phyloP scores from a whole-genome alignment of 2,888 invertebrate genomes.

The Therioaphis trifolii region DNA sequence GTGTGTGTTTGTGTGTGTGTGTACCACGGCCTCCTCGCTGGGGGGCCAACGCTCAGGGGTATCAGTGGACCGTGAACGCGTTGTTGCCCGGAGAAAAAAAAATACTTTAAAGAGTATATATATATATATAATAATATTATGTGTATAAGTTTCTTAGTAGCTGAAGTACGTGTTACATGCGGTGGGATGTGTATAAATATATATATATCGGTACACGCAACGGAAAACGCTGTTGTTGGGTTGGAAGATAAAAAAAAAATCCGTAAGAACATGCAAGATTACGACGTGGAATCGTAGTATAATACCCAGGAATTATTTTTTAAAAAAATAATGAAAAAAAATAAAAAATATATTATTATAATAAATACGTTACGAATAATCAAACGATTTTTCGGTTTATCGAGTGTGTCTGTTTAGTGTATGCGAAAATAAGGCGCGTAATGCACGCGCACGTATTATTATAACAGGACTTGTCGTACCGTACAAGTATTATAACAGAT shows the following conservation, averaged over 20 bases:
- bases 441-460: background rate
- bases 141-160: background rate
- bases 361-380: slow-evolving; percentile 1
- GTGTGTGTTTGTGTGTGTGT: background rate
- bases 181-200: background rate
- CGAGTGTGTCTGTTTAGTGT: background rate
- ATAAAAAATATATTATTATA: background rate
- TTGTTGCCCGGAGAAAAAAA: slow-evolving; percentile 31
- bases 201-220: background rate
- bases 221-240: background rate
- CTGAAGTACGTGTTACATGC: background rate
- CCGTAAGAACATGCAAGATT: background rate
- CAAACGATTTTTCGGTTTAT: slow-evolving; percentile 41
- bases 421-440: slow-evolving; percentile 1
- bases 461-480: background rate
- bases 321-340: background rate
- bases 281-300: too few species aligned
- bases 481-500: background rate
- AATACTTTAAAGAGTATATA: background rate
- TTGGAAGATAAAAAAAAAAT: background rate
- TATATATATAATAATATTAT: background rate
- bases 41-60: slow-evolving; percentile 27
- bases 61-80: slow-evolving; percentile 53
- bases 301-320: too few species aligned
- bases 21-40: background rate